Base-by-base conservation (phyloP, 1,140 invertebrate genomes). In the Zaprionus taronus region DNA sequence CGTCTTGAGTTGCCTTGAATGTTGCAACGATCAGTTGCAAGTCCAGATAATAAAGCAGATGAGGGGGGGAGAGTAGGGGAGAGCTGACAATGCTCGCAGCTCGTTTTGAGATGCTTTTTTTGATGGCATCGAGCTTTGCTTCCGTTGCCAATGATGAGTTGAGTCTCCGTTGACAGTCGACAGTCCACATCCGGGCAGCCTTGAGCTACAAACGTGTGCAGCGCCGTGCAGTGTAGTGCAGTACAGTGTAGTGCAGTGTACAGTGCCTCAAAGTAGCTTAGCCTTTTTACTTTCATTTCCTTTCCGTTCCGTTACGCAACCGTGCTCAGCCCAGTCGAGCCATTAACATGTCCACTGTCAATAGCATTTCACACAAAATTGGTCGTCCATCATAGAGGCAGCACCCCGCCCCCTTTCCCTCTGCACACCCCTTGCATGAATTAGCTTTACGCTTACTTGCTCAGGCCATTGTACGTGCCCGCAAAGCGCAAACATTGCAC, bases 171-270 rank as follows among this genome's bases (percentile, higher is more conserved):
- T 22, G 28, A 66, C 64, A 47, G 41, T 47, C 79, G 79, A 64
- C 85, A 90, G 85, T 80, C 36, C 76, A 85, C 72, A 85, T 89
- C 86, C 85, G 79, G 82, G 11, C 85, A 89, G 77, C 85, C 85
- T 89, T 89, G 85, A 82, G 85, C 85, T 90, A 56, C 24, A 75
- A 64, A 58, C n/a, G 15, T n/a, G n/a, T 17, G n/a, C 6, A 11
- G n/a, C 41, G 41, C 41, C 17, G n/a, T 17, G n/a, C n/a, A 17
- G n/a, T n/a, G 41, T n/a, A 44, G 41, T 22, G 36, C n/a, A n/a
- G n/a, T 28, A 28, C 7, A 31, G 41, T 22, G 36, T 11, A 58
- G 38, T 64, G 56, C 26, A 38, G 26, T 2, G 38, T n/a, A n/a
- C n/a, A n/a, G n/a, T n/a, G n/a, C n/a, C n/a, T n/a, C n/a, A n/a